A percentile compares a stretch with the other conserved stretches of the same genome.
Conservation (phyloP, 2,797 vertebrate genomes). For the Eurystomus glaucurus region DNA sequence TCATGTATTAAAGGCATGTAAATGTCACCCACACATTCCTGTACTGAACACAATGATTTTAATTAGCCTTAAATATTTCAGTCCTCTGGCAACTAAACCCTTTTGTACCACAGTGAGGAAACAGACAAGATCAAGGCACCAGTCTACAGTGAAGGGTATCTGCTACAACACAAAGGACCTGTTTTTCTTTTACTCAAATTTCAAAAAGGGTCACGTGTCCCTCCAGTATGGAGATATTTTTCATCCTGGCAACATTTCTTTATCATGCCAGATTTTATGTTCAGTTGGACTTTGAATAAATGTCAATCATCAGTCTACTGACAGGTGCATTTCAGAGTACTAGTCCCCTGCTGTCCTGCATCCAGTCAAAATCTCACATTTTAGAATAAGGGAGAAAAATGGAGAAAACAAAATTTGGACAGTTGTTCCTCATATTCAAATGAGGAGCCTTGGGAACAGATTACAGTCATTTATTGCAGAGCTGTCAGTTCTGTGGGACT, state of each 20-base stretch:
- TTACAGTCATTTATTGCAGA: not conserved
- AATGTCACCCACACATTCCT: conserved; percentile 67
- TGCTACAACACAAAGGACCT: not conserved
- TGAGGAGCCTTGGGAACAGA: not conserved
- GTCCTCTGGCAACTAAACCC: conserved; percentile 17
- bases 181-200: not conserved
- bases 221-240: not conserved
- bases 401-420: not conserved
- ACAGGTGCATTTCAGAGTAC: not conserved
- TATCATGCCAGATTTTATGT: not conserved
- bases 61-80: conserved; percentile 71
- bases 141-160: not conserved
- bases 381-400: not conserved
- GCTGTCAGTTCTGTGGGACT: not conserved
- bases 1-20: conserved; percentile 56
- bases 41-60: conserved; percentile 61
- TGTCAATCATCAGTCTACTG: not conserved
- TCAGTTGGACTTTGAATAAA: not conserved
- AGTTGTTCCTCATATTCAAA: not conserved
- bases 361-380: not conserved
- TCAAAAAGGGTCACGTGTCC: not conserved
- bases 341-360: not conserved
- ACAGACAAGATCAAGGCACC: conserved; percentile 2
- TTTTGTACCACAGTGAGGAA: conserved; percentile 36
- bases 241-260: not conserved